These are phyloP conservation scores for Aurelia aurita DNA, from an alignment of 30 jellyfish, hydroid and myxozoan genomes.

Conservation along the genomic window DNA sequence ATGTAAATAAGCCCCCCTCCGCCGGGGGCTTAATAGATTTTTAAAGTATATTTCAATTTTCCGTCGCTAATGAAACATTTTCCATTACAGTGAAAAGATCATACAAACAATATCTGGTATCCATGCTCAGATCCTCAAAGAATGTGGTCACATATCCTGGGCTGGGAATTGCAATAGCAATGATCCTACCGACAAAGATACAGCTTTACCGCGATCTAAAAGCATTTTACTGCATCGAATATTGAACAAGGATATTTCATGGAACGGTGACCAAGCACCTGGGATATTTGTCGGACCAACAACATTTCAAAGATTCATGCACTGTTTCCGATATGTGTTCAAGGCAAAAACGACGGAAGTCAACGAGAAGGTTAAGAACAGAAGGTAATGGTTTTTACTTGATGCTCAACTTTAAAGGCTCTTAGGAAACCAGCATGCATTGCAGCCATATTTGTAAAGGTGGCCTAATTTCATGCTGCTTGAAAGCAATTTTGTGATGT, in stretches of 20 bases:
- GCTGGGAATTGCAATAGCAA: slow-evolving; percentile 42
- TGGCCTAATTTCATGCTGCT: too few species aligned
- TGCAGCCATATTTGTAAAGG: too few species aligned
- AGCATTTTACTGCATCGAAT: slow-evolving; percentile 49
- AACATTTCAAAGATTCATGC: slow-evolving; percentile 65
- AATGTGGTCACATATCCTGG: slow-evolving; percentile 67
- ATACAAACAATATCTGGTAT: slow-evolving; percentile 46
- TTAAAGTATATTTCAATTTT: too few species aligned
- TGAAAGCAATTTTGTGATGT: too few species aligned
- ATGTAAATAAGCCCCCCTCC: too few species aligned
- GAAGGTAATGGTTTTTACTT: slow-evolving; percentile 37
- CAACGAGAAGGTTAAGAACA: slow-evolving; percentile 38
- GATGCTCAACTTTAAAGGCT: too few species aligned
- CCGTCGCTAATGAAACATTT: background rate
- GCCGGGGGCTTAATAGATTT: too few species aligned
- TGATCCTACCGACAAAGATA: background rate
- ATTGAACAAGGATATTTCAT: slow-evolving; percentile 55
- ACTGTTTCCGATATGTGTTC: slow-evolving; percentile 66
- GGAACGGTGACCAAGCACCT: slow-evolving; percentile 35
- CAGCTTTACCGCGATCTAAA: slow-evolving; percentile 49
- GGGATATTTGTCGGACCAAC: slow-evolving; percentile 79
- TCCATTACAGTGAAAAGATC: slow-evolving; percentile 36
- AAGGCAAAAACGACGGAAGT: slow-evolving; percentile 49
- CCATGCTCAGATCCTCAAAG: slow-evolving; percentile 65
- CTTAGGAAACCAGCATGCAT: too few species aligned